Base-by-base conservation (phyloP, 2,888 invertebrate species). In the Eupithecia abbreviata region DNA sequence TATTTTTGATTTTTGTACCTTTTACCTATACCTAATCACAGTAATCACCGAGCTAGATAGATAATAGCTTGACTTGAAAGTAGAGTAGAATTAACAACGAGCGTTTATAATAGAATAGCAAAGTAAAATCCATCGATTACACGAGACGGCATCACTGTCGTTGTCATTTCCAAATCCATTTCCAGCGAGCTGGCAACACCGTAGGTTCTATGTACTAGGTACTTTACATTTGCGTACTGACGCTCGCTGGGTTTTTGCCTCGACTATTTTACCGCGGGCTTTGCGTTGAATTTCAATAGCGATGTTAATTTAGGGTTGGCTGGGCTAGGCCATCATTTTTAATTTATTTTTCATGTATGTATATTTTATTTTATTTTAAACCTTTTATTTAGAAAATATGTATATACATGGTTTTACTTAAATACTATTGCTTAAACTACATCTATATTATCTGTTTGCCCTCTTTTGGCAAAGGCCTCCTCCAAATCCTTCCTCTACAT, bases 161-260 rank as follows among this genome's bases (percentile, higher is more conserved):
- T 67, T 73, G 77, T 77, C 75, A 74, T 70, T 73, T 69, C 71
- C 66, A 77, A 78, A 78, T 78, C 73, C 76, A 79, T 76, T 75
- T 62, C 4, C 62, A 30, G 62, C 62, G 62, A 30, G 62, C 62
- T 62, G 30, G 62, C 62, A 62, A 5, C 62, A 30, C 30, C 18
- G 30, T 58, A 18, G 58, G 30, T 30, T 30, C 62, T 62, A 30
- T 2, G 58, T 58, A 30, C 18, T 18, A 58, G 2, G 9, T 58
- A 58, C 12, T 62, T 79, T 66, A 75, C 76, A 79, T 77, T 79
- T 79, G 73, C 62, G 69, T 49, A 3, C 9, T 62, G n/a, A n/a
- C 67, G 76, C 66, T 73, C 76, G 74, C 74, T 73, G 68, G 76
- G 78, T 76, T 78, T 76, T 76, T 78, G 78, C 74, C 74, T 78